Percentiles rank a stretch among this genome's conserved stretches.
Conservation (phyloP, 2,113 vertebrate species). For the Zapornia atra region DNA sequence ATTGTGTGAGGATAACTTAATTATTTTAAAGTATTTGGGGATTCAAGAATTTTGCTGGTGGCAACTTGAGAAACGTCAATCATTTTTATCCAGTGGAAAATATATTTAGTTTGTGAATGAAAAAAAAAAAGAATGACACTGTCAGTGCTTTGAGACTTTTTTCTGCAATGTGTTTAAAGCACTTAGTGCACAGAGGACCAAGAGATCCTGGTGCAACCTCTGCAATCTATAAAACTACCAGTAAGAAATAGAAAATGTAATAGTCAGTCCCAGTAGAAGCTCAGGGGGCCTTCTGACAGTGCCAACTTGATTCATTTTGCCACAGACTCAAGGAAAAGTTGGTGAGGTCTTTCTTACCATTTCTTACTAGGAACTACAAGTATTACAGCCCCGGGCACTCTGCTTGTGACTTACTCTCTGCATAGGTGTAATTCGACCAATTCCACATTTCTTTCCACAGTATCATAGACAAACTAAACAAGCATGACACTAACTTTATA, state of each 20-base stretch:
- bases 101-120: neutral
- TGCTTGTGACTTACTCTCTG: neutral
- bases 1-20: neutral
- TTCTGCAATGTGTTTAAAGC: neutral
- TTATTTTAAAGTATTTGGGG: conserved; percentile 9
- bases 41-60: neutral
- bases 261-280: neutral
- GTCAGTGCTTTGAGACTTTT: neutral
- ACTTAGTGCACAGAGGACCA: neutral
- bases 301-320: neutral
- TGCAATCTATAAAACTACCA: neutral
- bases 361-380: neutral
- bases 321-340: neutral
- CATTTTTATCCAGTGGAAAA: conserved; percentile 1
- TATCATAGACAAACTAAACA: neutral
- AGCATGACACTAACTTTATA: neutral
- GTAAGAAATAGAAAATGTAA: neutral
- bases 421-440: neutral
- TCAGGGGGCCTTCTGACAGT: neutral
- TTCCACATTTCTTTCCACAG: neutral
- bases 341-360: neutral
- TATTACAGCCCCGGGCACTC: neutral
- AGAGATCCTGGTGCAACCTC: neutral
- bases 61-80: neutral
- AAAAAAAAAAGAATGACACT: neutral